Conservation (phyloP, 1,140 invertebrate genomes). For the Acromyrmex echinatior region DNA sequence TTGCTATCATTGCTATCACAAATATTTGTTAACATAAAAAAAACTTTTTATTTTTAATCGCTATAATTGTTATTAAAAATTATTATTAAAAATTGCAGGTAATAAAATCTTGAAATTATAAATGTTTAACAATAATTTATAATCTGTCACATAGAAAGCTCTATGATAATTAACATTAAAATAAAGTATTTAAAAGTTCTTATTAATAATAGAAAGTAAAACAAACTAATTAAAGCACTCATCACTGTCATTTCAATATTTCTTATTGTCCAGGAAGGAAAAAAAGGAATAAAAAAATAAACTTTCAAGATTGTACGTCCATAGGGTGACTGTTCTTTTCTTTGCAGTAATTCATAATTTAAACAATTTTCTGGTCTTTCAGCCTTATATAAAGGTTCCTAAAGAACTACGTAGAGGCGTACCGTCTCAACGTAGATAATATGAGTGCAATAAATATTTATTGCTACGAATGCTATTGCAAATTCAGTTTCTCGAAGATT, state of each 20-base stretch:
- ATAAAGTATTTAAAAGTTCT: too few species aligned
- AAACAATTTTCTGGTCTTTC: neutral
- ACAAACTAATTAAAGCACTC: neutral
- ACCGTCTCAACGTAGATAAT: neutral
- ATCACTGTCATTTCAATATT: neutral
- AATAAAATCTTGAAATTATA: too few species aligned
- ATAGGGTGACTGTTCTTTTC: neutral
- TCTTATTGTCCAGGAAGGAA: neutral
- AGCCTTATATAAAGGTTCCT: neutral
- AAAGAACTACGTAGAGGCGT: neutral
- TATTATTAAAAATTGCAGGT: too few species aligned
- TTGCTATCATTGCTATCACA: too few species aligned
- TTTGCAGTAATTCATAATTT: neutral
- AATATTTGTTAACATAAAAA: too few species aligned
- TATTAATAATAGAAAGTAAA: too few species aligned
- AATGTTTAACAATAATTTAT: too few species aligned
- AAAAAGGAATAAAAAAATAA: neutral
- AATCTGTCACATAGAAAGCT: too few species aligned
- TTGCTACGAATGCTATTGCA: neutral
- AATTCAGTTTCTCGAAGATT: neutral
- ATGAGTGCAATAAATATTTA: neutral
- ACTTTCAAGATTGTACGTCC: neutral
- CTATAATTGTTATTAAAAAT: too few species aligned
- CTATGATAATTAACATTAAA: too few species aligned
- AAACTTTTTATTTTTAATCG: too few species aligned